Evolutionary conservation across 2,797 vertebrate species (phyloP).

Genomic region (Menidia menidia): DNA sequence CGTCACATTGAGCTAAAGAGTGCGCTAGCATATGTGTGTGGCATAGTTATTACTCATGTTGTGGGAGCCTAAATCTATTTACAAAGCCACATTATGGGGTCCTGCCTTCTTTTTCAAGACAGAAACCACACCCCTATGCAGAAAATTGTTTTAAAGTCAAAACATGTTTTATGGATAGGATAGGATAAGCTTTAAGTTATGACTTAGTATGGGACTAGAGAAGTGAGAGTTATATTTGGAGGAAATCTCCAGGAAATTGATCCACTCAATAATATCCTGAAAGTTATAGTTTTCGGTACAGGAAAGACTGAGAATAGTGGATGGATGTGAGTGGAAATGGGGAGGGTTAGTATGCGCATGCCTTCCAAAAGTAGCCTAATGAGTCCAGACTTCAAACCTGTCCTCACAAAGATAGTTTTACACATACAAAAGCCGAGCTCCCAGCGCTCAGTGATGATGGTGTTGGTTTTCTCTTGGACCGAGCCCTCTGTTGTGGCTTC

Average conservation of each 20-base stretch:
- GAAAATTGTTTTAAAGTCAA: not conserved
- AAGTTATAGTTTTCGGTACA: no score
- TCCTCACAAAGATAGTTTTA: not conserved
- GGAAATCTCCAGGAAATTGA: conserved; percentile 1
- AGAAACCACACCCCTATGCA: not conserved
- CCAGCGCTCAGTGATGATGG: conserved; percentile 41
- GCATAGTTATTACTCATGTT: conserved; percentile 6
- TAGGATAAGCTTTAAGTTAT: conserved; percentile 1
- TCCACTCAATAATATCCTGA: no score
- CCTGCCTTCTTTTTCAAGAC: conserved; percentile 1
- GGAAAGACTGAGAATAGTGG: no score
- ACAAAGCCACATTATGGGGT: not conserved
- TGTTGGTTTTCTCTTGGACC: conserved; percentile 58
- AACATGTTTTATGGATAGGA: conserved; percentile 5
- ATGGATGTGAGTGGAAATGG: not conserved
- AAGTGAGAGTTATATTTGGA: not conserved
- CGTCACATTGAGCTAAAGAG: conserved; percentile 26
- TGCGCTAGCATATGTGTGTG: conserved; percentile 27
- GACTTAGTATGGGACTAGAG: not conserved
- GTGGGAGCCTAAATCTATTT: conserved; percentile 13
- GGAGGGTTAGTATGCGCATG: not conserved
- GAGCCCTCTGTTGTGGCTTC: conserved; percentile 71
- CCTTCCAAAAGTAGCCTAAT: not conserved
- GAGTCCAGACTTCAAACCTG: not conserved
- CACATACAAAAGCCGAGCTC: conserved; percentile 30